Evolutionary conservation across 1,140 invertebrate genomes (phyloP).

Genomic region (Solenopsis fugax): DNA sequence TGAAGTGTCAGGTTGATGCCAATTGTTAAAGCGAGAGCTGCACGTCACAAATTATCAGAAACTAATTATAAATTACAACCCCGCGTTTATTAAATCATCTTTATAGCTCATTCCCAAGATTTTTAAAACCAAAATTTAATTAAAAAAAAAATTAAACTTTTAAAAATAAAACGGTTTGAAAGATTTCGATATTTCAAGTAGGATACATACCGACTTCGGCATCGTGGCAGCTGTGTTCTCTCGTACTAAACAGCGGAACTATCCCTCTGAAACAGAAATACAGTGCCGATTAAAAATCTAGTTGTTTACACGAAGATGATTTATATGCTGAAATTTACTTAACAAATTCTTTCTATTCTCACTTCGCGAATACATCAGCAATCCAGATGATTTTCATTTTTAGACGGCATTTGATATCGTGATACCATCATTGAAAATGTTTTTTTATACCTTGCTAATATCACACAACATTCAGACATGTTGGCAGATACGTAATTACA

Average conservation of each 20-base stretch:
- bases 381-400: not conserved
- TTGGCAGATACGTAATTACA: constrained; percentile 1
- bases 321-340: not conserved
- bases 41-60: not conserved
- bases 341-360: not conserved
- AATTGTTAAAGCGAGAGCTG: not conserved
- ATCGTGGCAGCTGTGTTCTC: constrained; percentile 80
- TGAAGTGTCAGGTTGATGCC: not conserved
- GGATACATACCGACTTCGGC: constrained; percentile 83
- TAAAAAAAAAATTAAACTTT: too few relatives aligned
- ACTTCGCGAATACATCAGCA: not conserved
- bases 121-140: not conserved
- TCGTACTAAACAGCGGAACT: constrained; percentile 46
- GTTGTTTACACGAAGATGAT: not conserved
- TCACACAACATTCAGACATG: not conserved
- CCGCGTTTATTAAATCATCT: not conserved
- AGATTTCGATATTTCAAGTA: not conserved
- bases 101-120: not conserved
- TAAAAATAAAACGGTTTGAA: not conserved
- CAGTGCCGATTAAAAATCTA: not conserved
- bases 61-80: not conserved
- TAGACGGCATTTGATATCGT: constrained; percentile 7
- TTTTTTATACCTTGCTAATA: not conserved
- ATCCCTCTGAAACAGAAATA: constrained; percentile 80
- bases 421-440: not conserved